A percentile compares a stretch with the other conserved stretches of the same genome.
phyloP scores from a whole-genome alignment of 1,140 invertebrate species.

The Ceratosolen solmsi region DNA sequence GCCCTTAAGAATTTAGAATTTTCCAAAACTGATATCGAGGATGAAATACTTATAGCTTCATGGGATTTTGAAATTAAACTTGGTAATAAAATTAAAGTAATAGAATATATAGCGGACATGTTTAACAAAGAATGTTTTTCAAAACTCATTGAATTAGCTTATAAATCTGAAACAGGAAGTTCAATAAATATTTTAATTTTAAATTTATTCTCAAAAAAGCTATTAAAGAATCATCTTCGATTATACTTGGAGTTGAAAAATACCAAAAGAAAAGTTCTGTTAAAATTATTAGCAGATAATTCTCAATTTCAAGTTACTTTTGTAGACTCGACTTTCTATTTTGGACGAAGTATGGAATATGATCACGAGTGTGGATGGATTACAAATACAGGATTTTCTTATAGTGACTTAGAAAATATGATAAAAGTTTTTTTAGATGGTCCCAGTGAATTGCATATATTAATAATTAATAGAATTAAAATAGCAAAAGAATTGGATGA shows the following conservation, averaged over 20 bases:
- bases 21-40: conserved; percentile 55
- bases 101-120: conserved; percentile 62
- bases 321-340: conserved; percentile 75
- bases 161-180: conserved; percentile 58
- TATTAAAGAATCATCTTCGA: conserved; percentile 67
- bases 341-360: conserved; percentile 70
- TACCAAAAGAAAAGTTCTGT: conserved; percentile 67
- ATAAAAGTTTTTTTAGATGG: conserved; percentile 65
- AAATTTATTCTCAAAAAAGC: conserved; percentile 67
- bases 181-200: conserved; percentile 70
- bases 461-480: conserved; percentile 59
- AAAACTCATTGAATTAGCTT: conserved; percentile 57
- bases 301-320: conserved; percentile 71
- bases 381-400: conserved; percentile 69
- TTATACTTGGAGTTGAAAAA: conserved; percentile 72
- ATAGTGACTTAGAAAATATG: conserved; percentile 70
- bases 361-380: conserved; percentile 65
- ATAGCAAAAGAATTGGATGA: conserved; percentile 60
- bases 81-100: conserved; percentile 61
- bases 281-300: conserved; percentile 69
- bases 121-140: conserved; percentile 61
- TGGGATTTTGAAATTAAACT: conserved; percentile 65
- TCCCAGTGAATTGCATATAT: conserved; percentile 52
- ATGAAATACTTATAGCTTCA: conserved; percentile 61
- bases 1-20: conserved; percentile 59